Base-by-base conservation (phyloP, 2,888 invertebrate genomes). In the Clitarchus hookeri region DNA sequence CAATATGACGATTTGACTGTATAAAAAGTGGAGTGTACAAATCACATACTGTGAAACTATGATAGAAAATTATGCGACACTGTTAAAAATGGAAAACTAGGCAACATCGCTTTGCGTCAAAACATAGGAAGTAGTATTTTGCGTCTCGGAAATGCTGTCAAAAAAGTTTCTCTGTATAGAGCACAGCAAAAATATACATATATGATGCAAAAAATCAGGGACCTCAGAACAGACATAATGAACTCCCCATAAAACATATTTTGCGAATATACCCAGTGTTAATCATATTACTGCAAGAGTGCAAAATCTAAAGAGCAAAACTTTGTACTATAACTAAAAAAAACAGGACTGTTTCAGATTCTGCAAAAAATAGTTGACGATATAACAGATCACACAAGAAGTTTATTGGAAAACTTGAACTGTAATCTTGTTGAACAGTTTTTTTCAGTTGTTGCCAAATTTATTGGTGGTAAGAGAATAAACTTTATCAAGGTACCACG, bases 11-110 rank as follows among this genome's bases (percentile, higher is more conserved):
- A 82, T n/a, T 44, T 82, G n/a, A 82, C 36, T 4, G 82, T 82
- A 36, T 36, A 36, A 82, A 82, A 82, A 36, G 82, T 82, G 19
- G 82, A 82, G 82, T 80, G 82, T 44, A 36, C 27, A 13, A 82
- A 82, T 82, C 82, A 82, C n/a, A 27, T 82, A 82, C 82, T 82
- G 13, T 0, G 82, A 16, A 82, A 82, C 27, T 82, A 82, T 36
- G 82, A 19, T 9, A 82, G n/a, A 8, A 82, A 36, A 12, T 82
- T 82, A n/a, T 16, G 27, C 23, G 82, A 82, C 19, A 44, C 44
- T 19, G 82, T 82, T 82, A 82, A 23, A 80, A 82, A 82, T 26
- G 82, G 82, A 23, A 82, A 82, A 82, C 13, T 82, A 36, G 82
- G 82, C 19, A 82, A 82, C 27, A 82, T 82, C 6, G 44, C 6